These are phyloP conservation scores for Mercenaria mercenaria DNA, from an alignment of 1,140 invertebrate genomes.

Conservation along the genomic window DNA sequence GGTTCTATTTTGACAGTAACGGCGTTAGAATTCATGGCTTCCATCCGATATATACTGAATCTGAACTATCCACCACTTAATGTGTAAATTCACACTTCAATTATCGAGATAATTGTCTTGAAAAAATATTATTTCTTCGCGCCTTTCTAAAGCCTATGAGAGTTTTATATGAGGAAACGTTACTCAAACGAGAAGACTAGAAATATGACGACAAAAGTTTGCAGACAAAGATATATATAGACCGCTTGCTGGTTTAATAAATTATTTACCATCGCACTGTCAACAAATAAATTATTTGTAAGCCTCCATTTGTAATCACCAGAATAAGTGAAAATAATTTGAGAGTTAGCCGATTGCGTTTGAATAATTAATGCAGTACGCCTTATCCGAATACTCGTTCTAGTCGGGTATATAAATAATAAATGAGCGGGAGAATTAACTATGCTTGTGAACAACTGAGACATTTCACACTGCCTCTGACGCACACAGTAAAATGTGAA, in stretches of 20 bases:
- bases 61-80: neutral
- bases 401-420: slow-evolving; percentile 59
- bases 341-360: slow-evolving; percentile 53
- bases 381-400: slow-evolving; percentile 42
- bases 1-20: slow-evolving; percentile 51
- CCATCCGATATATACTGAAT: neutral
- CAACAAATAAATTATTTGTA: slow-evolving; percentile 70
- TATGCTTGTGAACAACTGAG: slow-evolving; percentile 36
- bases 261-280: slow-evolving; percentile 61
- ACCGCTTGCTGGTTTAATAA: slow-evolving; percentile 46
- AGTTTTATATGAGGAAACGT: neutral
- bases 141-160: neutral
- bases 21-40: slow-evolving; percentile 34
- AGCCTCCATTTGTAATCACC: slow-evolving; percentile 65
- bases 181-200: neutral
- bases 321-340: slow-evolving; percentile 70
- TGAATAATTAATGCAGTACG: slow-evolving; percentile 64
- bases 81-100: neutral
- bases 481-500: slow-evolving; percentile 23
- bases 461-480: slow-evolving; percentile 13
- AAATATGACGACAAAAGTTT: neutral
- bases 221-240: slow-evolving; percentile 52
- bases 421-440: slow-evolving; percentile 56
- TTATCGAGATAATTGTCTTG: neutral
- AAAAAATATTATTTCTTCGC: neutral